phyloP scores from a whole-genome alignment of 2,797 vertebrate genomes.

The Triplophysa bombifrons region DNA sequence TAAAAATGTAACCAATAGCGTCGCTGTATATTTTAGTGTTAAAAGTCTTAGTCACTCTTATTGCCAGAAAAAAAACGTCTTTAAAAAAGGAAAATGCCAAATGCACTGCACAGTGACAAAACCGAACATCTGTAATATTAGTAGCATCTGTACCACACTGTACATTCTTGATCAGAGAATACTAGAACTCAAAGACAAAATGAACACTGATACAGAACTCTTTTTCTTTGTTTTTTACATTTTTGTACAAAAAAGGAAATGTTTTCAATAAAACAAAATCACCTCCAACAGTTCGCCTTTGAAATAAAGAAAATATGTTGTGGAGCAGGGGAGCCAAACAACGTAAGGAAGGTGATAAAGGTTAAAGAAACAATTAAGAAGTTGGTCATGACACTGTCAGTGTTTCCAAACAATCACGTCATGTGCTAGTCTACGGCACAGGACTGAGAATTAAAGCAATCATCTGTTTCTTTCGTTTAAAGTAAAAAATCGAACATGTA shows the following conservation, averaged over 20 bases:
- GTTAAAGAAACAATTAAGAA: slow-evolving; percentile 52
- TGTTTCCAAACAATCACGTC: slow-evolving; percentile 51
- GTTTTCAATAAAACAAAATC: slow-evolving; percentile 51
- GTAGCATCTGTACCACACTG: slow-evolving; percentile 46
- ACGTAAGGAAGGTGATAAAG: slow-evolving; percentile 66
- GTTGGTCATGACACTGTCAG: slow-evolving; percentile 60
- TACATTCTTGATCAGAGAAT: slow-evolving; percentile 57
- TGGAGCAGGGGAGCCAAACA: slow-evolving; percentile 60
- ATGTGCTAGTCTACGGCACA: slow-evolving; percentile 51
- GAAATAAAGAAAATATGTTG: slow-evolving; percentile 45
- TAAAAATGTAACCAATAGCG: slow-evolving; percentile 2
- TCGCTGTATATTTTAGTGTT: slow-evolving; percentile 34
- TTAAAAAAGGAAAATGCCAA: slow-evolving; percentile 50
- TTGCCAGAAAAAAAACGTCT: slow-evolving; percentile 41
- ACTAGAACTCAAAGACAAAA: slow-evolving; percentile 67
- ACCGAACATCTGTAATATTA: slow-evolving; percentile 27
- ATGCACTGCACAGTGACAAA: slow-evolving; percentile 55
- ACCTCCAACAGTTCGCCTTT: slow-evolving; percentile 47
- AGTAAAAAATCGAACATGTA: slow-evolving; percentile 7
- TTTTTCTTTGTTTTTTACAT: slow-evolving; percentile 60
- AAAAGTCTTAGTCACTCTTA: slow-evolving; percentile 41
- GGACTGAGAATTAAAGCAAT: slow-evolving; percentile 51
- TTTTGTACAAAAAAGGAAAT: slow-evolving; percentile 64
- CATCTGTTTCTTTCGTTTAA: slow-evolving; percentile 2
- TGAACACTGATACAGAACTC: slow-evolving; percentile 65